A percentile compares a stretch with the other conserved stretches of the same genome.
Conservation (phyloP, 2,888 invertebrate species). For the Hirudinaria manillensis region DNA sequence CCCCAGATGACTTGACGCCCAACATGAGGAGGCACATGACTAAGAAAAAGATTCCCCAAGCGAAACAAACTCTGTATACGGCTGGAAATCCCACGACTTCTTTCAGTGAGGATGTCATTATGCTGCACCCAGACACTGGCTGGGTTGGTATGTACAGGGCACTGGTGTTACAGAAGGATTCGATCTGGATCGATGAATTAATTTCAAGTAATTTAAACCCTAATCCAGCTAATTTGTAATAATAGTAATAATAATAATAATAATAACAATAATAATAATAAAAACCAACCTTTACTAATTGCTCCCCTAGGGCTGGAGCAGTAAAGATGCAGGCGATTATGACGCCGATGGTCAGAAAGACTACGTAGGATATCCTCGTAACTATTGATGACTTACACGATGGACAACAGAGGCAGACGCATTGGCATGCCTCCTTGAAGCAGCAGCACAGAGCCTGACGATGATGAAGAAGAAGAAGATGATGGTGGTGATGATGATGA, state of each 20-base stretch:
- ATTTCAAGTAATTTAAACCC: neutral
- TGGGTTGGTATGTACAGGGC: constrained; percentile 12
- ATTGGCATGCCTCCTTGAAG: constrained; percentile 14
- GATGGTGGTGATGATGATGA: neutral
- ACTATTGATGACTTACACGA: constrained; percentile 94
- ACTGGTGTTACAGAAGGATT: constrained; percentile 23
- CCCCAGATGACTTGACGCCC: constrained; percentile 76
- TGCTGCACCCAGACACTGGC: neutral
- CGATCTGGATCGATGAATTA: constrained; percentile 8
- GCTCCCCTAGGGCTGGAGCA: constrained; percentile 77
- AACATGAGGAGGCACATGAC: constrained; percentile 74
- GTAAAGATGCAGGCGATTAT: constrained; percentile 82
- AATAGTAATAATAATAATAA: neutral
- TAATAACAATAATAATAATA: neutral
- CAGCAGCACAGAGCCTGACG: constrained; percentile 20
- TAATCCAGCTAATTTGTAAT: neutral
- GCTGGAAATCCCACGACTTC: constrained; percentile 86
- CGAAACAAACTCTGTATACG: constrained; percentile 94
- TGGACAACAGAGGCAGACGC: constrained; percentile 89
- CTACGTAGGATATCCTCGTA: constrained; percentile 87
- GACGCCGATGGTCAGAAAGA: constrained; percentile 83
- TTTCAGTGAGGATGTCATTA: constrained; percentile 60
- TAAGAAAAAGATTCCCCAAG: constrained; percentile 83
- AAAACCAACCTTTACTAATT: constrained; percentile 65
- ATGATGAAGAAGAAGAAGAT: neutral